These are phyloP conservation scores for Podiceps cristatus DNA, from an alignment of 2,113 vertebrate species.

Conservation along the genomic window DNA sequence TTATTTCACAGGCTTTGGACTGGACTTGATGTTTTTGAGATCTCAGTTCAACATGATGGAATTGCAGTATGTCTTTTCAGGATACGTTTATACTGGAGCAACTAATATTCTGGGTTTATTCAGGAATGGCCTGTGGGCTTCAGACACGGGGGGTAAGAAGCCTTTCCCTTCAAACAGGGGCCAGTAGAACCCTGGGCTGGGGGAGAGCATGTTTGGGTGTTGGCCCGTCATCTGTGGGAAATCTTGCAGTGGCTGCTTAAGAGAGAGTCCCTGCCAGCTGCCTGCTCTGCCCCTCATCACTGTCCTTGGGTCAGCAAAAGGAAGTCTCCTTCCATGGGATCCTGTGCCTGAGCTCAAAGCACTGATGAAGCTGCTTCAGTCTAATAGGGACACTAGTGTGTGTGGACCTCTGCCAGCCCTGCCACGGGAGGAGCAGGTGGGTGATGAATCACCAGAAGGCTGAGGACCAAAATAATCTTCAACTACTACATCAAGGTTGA, in stretches of 20 bases:
- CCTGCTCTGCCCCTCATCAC: neutral
- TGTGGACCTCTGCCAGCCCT: neutral
- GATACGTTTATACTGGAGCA: neutral
- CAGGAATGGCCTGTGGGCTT: neutral
- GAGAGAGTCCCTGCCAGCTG: neutral
- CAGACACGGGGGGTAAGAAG: neutral
- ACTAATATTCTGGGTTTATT: neutral
- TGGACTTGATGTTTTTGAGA: neutral
- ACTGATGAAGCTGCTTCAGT: neutral
- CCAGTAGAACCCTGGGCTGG: neutral
- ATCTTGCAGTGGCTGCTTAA: neutral
- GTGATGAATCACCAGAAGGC: neutral
- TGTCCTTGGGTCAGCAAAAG: neutral
- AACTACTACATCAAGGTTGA: neutral
- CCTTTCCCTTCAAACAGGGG: neutral
- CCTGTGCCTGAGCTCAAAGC: neutral
- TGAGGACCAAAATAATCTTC: neutral
- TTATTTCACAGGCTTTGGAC: neutral
- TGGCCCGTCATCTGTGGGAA: neutral
- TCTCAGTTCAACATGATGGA: neutral
- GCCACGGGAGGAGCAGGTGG: accelerated
- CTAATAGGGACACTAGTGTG: no score
- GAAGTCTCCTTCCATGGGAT: neutral
- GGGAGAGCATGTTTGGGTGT: neutral
- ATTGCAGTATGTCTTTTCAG: neutral